Evolutionary conservation across 2,888 invertebrate genomes (phyloP), one percentile per base, ranked within the genome.

Genomic region (Temnothorax ravouxi): DNA sequence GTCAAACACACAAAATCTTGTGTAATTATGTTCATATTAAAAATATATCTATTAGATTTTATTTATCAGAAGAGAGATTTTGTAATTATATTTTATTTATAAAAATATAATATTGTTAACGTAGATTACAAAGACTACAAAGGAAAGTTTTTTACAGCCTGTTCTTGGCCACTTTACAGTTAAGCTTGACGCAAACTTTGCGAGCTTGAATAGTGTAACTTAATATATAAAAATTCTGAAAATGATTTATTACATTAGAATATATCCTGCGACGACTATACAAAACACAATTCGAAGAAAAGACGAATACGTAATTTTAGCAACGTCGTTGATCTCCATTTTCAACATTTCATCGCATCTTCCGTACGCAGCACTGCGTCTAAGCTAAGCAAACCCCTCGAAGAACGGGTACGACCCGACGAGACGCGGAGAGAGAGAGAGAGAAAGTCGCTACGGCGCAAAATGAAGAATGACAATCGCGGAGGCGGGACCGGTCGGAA

Each of bases 331-430:
- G 54, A 56, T 56, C 34, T 47, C 41, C 29, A 54, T 54, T 67
- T 66, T 47, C 66, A 38, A 38, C 41, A 44, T 38, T 72, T 52
- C 11, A 38, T 50, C 34, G 47, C 34, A 50, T 18, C 77, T 86
- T 87, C 74, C 85, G 47, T 15, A 21, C 25, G 15, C n/a, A 21
- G 21, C 75, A 15, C 6, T 13, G 38, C 59, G 72, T 75, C 90
- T 91, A 90, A 92, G 92, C 90, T 89, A 91, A 93, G 91, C 92
- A 93, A 93, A 47, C 92, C 86, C 89, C 86, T 85, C 82, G 86
- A 86, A 89, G 87, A 86, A 87, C 83, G 86, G 69, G 83, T 84
- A 83, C 52, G 50, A 69, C 2, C 18, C 56, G 61, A 66, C 15
- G 44, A 69, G 71, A 74, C 74, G 77, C 74, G 67, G 67, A 41